Evolutionary conservation across 2,888 invertebrate genomes (phyloP), one percentile per base, ranked within the genome.

Genomic region (Catonia carolina): DNA sequence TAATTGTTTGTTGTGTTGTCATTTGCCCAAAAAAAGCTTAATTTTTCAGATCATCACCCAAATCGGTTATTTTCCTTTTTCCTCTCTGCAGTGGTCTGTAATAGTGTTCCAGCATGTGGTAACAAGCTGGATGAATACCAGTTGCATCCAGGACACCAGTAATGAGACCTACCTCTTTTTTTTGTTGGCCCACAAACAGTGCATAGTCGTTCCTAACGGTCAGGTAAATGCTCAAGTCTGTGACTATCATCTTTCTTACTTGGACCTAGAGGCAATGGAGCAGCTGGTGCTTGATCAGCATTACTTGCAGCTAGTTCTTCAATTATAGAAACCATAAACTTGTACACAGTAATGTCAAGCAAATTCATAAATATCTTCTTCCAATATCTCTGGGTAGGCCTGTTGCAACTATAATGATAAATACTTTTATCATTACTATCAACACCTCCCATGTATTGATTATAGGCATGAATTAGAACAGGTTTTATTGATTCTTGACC

Each of bases 111-210:
- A 27, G 27, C 27, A 6, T 27, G 27, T 27, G 27, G 8, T 8
- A 56, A 27, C 56, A 56, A 10, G 27, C 49, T 7, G 50, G 56
- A 33, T 56, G 56, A 12, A 56, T n/a, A 23, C 56, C 56, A 31
- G 22, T 56, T 49, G 39, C 50, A 50, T 12, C 18, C 50, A 23
- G 50, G 41, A 14, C 55, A 49, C 20, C 18, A 55, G 41, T 35
- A 35, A 10, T 37, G 18, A 17, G 50, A 50, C 22, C 50, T 50
- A 2, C 37, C 37, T 35, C 27, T 45, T 45, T 27, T 45, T 45
- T 14, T 18, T 45, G 45, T 12, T 6, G 45, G 20, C n/a, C 22
- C 20, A 45, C 45, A 45, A 6, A 27, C 56, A 41, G 22, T 6
- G 8, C 56, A 56, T 10, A 31, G 10, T 1, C 31, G 20, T 14